phyloP scores from a whole-genome alignment of 2,113 vertebrate species.

The Emydura subglobosa region DNA sequence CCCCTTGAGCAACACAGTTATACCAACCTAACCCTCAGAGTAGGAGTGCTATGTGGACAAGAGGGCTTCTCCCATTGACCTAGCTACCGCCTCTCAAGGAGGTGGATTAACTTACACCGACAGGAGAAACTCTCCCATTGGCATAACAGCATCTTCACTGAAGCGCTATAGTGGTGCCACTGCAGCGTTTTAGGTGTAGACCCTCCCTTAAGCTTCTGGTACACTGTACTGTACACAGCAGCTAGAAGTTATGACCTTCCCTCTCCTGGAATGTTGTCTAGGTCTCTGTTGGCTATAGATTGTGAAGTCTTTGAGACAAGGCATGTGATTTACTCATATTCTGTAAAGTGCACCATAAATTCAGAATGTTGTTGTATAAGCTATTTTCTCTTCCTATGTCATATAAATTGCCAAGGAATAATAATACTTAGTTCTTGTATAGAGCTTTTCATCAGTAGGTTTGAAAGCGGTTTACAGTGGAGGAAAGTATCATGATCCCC shows the following conservation, averaged over 20 bases:
- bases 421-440: neutral
- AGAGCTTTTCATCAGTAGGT: neutral
- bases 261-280: neutral
- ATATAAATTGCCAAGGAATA: neutral
- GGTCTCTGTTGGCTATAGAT: neutral
- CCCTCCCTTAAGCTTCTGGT: neutral
- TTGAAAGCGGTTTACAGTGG: accelerated
- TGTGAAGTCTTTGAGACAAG: neutral
- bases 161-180: neutral
- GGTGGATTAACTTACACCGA: neutral
- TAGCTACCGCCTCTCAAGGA: neutral
- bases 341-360: neutral
- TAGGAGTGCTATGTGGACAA: neutral
- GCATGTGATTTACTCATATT: neutral
- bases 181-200: neutral
- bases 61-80: neutral
- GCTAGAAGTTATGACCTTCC: neutral
- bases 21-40: too few relatives aligned
- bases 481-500: neutral
- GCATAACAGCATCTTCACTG: neutral
- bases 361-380: neutral
- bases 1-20: too few relatives aligned
- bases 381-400: neutral
- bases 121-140: neutral
- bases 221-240: neutral